A percentile compares a stretch with the other conserved stretches of the same genome.
phyloP scores from a whole-genome alignment of 2,888 invertebrate species.

The Pammene fasciana region DNA sequence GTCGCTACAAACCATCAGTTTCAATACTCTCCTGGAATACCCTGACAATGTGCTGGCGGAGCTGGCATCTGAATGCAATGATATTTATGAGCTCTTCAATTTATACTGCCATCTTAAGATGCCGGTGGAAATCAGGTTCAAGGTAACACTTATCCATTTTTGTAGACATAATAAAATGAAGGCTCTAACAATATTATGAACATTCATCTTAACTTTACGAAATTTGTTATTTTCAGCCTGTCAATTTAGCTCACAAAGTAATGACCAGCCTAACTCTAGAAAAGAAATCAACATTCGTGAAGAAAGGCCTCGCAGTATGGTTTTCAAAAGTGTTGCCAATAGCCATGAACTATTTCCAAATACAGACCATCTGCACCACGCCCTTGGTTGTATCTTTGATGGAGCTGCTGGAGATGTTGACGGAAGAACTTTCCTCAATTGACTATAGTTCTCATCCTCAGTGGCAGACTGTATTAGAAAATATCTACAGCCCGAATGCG shows the following conservation, averaged over 20 bases:
- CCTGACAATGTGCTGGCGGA: slow-evolving; percentile 56
- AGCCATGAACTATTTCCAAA: slow-evolving; percentile 54
- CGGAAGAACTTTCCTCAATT: slow-evolving; percentile 64
- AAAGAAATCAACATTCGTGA: slow-evolving; percentile 62
- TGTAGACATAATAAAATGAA: too few relatives aligned
- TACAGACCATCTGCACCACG: not conserved
- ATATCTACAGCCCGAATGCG: slow-evolving; percentile 65
- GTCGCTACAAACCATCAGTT: slow-evolving; percentile 54
- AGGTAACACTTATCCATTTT: slow-evolving; percentile 49
- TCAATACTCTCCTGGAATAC: slow-evolving; percentile 59
- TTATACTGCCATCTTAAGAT: slow-evolving; percentile 52
- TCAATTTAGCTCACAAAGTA: slow-evolving; percentile 64
- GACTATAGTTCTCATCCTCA: slow-evolving; percentile 66
- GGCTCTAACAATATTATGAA: too few relatives aligned
- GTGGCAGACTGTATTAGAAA: slow-evolving; percentile 69
- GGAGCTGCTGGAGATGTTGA: slow-evolving; percentile 70
- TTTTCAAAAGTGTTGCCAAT: slow-evolving; percentile 74
- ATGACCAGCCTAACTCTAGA: slow-evolving; percentile 62
- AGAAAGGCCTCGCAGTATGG: slow-evolving; percentile 74
- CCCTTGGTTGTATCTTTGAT: slow-evolving; percentile 43
- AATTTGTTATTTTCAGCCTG: slow-evolving; percentile 55
- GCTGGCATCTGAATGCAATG: slow-evolving; percentile 49
- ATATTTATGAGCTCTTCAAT: slow-evolving; percentile 56
- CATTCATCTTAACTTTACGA: too few relatives aligned
- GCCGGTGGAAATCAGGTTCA: slow-evolving; percentile 47